A percentile compares a stretch with the other conserved stretches of the same genome.
Conservation (phyloP, 2,113 vertebrate species). For the Myotis lucifugus region DNA sequence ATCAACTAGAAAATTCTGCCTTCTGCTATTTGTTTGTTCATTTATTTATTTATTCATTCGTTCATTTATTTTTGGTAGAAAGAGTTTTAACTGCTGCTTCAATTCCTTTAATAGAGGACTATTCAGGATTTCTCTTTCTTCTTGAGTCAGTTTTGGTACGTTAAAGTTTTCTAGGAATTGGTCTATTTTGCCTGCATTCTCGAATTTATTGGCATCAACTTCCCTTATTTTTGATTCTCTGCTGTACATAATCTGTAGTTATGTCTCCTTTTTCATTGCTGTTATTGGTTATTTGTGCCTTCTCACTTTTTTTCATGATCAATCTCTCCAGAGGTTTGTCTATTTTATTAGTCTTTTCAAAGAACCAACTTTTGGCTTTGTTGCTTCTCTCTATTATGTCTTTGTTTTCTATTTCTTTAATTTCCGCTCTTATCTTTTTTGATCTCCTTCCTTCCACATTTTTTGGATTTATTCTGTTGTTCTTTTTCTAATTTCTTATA, state of each 20-base stretch:
- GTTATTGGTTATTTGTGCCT: constrained; percentile 77
- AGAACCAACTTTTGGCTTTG: constrained; percentile 76
- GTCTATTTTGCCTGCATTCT: constrained; percentile 36
- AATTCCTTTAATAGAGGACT: constrained; percentile 23
- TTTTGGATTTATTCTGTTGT: constrained; percentile 78
- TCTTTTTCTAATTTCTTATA: constrained; percentile 75
- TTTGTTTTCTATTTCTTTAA: constrained; percentile 80
- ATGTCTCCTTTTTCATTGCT: constrained; percentile 79
- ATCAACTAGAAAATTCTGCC: constrained; percentile 38
- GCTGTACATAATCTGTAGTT: constrained; percentile 44
- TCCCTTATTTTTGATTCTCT: constrained; percentile 45
- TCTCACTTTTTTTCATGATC: constrained; percentile 78
- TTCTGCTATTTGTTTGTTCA: constrained; percentile 1
- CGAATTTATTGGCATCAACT: constrained; percentile 51
- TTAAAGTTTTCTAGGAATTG: constrained; percentile 42
- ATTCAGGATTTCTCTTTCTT: constrained; percentile 55
- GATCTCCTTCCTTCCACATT: constrained; percentile 79
- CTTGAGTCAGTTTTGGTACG: constrained; percentile 53
- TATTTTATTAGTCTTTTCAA: constrained; percentile 78
- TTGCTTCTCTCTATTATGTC: constrained; percentile 77
- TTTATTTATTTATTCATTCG: neutral
- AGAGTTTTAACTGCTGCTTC: constrained; percentile 49
- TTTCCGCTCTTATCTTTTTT: constrained; percentile 79
- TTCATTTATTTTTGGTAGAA: constrained; percentile 25
- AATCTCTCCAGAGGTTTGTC: constrained; percentile 76